phyloP scores from a whole-genome alignment of 2,113 vertebrate genomes.

The Mungos mungo region DNA sequence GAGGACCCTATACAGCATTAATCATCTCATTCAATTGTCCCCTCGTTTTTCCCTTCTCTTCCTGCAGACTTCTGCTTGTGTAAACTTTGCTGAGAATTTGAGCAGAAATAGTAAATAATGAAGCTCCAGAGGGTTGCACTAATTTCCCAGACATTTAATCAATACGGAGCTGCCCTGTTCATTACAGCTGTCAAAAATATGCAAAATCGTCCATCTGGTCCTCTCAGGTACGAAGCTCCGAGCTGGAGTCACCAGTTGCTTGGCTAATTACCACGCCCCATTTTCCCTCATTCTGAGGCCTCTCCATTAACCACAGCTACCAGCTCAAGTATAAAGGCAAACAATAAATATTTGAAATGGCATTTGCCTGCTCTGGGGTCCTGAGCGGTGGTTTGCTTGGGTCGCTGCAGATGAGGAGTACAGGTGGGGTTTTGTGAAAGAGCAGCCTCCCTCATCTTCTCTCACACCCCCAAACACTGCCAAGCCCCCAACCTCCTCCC shows the following conservation, averaged over 20 bases:
- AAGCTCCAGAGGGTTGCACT: constrained; percentile 61
- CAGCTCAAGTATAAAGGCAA: constrained; percentile 60
- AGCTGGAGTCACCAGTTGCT: constrained; percentile 59
- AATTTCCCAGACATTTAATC: constrained; percentile 79
- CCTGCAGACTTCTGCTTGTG: fast-evolving
- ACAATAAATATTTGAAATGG: constrained; percentile 76
- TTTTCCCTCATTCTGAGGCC: constrained; percentile 64
- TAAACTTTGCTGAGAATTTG: constrained; percentile 49
- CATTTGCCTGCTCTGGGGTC: not conserved
- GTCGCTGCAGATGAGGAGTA: not conserved
- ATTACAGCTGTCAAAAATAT: constrained; percentile 81
- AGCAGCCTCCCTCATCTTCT: fast-evolving
- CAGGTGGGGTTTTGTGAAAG: not conserved
- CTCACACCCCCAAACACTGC: not conserved
- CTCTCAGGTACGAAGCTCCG: constrained; percentile 56
- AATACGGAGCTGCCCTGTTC: constrained; percentile 72
- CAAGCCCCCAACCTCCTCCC: fast-evolving
- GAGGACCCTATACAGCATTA: not conserved
- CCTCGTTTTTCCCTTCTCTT: not conserved
- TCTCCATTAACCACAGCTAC: constrained; percentile 68
- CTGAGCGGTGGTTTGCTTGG: not conserved
- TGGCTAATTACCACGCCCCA: constrained; percentile 76
- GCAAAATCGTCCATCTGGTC: constrained; percentile 80
- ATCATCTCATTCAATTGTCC: constrained; percentile 30
- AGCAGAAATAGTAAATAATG: constrained; percentile 17